Conservation (phyloP, 2,797 vertebrate genomes). For the Pangasius krempfi region DNA sequence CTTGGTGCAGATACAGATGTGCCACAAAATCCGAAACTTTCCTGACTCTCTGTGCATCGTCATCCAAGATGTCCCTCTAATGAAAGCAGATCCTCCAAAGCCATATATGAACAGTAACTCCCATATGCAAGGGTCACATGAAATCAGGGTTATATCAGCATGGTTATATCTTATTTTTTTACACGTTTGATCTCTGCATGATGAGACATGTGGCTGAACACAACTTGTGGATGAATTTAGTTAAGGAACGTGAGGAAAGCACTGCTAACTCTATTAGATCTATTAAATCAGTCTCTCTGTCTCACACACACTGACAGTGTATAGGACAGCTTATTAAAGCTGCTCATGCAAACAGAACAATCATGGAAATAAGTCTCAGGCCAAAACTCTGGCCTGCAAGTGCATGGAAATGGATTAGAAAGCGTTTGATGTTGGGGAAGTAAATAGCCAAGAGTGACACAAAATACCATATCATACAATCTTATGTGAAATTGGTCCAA, state of each 20-base stretch:
- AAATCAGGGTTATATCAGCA: neutral
- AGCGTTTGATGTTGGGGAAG: neutral
- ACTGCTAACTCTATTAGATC: constrained; percentile 59
- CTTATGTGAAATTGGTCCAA: neutral
- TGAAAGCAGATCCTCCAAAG: neutral
- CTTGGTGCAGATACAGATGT: neutral
- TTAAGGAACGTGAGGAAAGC: constrained; percentile 19
- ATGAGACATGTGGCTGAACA: neutral
- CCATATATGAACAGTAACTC: neutral
- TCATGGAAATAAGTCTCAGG: constrained; percentile 14
- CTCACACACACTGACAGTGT: constrained; percentile 16
- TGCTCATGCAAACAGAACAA: constrained; percentile 60
- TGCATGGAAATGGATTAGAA: constrained; percentile 1
- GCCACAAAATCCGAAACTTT: neutral
- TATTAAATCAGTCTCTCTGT: constrained; percentile 48
- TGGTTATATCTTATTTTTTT: neutral
- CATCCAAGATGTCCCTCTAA: neutral
- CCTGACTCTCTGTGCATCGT: neutral
- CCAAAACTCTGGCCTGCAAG: neutral
- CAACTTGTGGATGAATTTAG: neutral
- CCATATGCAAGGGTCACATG: neutral
- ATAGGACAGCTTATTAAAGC: constrained; percentile 32
- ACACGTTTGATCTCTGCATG: neutral
- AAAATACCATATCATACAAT: neutral
- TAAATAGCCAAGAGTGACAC: neutral